Base-by-base conservation (phyloP, 2,113 vertebrate genomes). In the Trichomycterus rosablanca region DNA sequence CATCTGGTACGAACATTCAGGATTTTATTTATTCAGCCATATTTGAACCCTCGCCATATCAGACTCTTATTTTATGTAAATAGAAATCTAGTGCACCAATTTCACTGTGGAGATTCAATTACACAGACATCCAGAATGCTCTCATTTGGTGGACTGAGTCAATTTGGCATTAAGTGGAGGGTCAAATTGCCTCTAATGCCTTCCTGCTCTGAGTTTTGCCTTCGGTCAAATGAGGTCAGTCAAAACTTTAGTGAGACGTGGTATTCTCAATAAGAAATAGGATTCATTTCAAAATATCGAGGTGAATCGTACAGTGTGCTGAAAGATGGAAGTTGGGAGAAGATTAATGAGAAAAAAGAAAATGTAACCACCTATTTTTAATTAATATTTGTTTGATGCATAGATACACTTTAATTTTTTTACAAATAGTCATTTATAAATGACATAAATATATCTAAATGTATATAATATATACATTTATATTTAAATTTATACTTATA, bases 181-280 rank as follows among this genome's bases (percentile, higher is more conserved):
- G 14, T 49, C 39, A 63, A 65, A 65, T 56, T 56, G 63, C 32
- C 8, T 63, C 42, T 56, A 65, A 56, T 57, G 43, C 52, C 18
- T 30, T 30, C 43, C 3, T 49, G 43, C 16, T 39, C 18, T 26
- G n/a, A 37, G 22, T 2, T 28, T 37, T 56, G 16, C 43, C 43
- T 56, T 11, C 20, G 32, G 30, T 57, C 28, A 57, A 10, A 20
- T 1, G 43, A 65, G 15, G 34, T 26, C 52, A 57, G 34, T 4
- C 43, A 20, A 49, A 28, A 40, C 19, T 19, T 39, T 46, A 34
- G 15, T 22, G 12, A 37, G 16, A 63, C 30, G 8, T 49, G 24
- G 24, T 7, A 18, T 8, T 7, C 52, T 48, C 8, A 3, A 9
- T 7, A 40, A 65, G 23, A 28, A 18, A 20, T 16, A 12, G 2